Conservation (phyloP, 2,888 invertebrate genomes). For the Parnassius smintheus region DNA sequence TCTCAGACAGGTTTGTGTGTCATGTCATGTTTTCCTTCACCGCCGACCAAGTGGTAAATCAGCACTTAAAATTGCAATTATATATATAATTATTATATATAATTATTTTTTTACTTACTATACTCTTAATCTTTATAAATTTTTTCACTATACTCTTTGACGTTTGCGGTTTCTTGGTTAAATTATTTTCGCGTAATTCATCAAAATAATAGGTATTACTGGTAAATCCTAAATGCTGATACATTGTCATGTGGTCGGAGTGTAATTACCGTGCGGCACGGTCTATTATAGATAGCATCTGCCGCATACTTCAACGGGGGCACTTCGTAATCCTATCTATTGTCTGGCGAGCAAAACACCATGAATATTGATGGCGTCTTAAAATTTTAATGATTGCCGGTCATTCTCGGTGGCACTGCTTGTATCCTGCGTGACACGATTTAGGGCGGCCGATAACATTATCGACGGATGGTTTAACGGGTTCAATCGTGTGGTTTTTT, state of each 20-base stretch:
- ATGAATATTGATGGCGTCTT: slow-evolving; percentile 23
- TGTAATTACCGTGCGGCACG: slow-evolving; percentile 18
- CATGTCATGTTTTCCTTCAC: too few relatives aligned
- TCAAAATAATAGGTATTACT: slow-evolving; percentile 6
- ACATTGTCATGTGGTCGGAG: slow-evolving; percentile 21
- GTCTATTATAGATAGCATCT: slow-evolving; percentile 20
- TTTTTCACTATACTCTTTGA: not conserved
- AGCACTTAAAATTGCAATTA: too few relatives aligned
- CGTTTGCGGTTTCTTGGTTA: not conserved
- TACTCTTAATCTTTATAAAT: too few relatives aligned
- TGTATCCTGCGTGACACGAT: slow-evolving; percentile 31
- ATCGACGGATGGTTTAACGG: slow-evolving; percentile 61
- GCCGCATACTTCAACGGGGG: slow-evolving; percentile 13
- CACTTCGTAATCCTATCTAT: slow-evolving; percentile 19
- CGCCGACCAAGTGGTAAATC: too few relatives aligned
- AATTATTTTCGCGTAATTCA: slow-evolving; percentile 18
- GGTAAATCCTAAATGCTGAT: slow-evolving; percentile 21
- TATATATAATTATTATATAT: too few relatives aligned
- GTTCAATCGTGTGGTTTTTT: slow-evolving; percentile 66
- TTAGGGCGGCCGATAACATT: slow-evolving; percentile 48
- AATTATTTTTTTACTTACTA: too few relatives aligned
- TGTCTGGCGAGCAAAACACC: slow-evolving; percentile 17
- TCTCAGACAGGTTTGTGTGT: too few relatives aligned
- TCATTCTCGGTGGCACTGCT: slow-evolving; percentile 18
- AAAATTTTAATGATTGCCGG: slow-evolving; percentile 19